Evolutionary conservation across 2,797 vertebrate genomes (phyloP).

Genomic region (Cheirogaleus major): DNA sequence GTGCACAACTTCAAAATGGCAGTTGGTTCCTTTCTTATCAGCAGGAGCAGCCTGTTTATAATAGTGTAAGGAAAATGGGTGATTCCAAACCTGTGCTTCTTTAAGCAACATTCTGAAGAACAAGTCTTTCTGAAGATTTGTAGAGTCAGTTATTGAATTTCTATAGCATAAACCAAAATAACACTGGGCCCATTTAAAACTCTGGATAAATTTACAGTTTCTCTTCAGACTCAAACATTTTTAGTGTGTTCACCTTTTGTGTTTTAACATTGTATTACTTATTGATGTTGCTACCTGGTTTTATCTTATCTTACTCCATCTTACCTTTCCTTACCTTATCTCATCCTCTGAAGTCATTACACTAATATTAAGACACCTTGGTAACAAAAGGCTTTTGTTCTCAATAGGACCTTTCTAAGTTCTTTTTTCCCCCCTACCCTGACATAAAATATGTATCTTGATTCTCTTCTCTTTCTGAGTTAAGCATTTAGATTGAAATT

Average conservation of each 20-base stretch:
- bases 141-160: conserved; percentile 53
- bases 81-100: neutral
- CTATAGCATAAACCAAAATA: neutral
- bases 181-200: neutral
- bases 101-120: conserved; percentile 7
- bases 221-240: conserved; percentile 39
- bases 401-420: conserved; percentile 17
- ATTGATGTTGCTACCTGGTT: conserved; percentile 36
- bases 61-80: neutral
- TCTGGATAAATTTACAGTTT: conserved; percentile 65
- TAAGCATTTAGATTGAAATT: conserved; percentile 2
- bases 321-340: conserved; percentile 68
- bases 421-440: neutral
- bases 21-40: neutral
- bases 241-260: neutral
- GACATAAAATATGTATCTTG: neutral
- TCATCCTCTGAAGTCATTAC: conserved; percentile 47
- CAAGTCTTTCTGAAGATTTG: conserved; percentile 50
- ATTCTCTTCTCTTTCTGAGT: conserved; percentile 40
- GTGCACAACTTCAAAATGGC: neutral
- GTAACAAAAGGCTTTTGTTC: conserved; percentile 67
- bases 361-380: conserved; percentile 67
- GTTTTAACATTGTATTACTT: neutral
- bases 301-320: conserved; percentile 68
- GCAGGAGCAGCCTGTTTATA: neutral